phyloP scores from a whole-genome alignment of 2,113 vertebrate genomes.

The Mixornis gularis region DNA sequence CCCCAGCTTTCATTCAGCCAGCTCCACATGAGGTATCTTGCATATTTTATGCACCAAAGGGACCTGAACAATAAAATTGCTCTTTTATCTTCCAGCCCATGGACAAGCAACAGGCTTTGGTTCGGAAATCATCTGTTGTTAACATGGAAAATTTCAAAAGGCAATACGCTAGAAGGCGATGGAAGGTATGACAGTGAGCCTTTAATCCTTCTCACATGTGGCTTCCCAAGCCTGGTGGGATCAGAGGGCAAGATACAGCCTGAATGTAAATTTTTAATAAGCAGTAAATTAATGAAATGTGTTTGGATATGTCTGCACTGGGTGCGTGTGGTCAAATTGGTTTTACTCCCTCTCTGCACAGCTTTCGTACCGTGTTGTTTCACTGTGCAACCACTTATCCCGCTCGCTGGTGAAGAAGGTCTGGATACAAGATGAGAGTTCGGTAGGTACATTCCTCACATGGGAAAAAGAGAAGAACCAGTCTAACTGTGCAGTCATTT shows the following conservation, averaged over 20 bases:
- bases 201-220: neutral
- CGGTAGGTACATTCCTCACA: slow-evolving; percentile 66
- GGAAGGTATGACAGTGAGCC: slow-evolving; percentile 78
- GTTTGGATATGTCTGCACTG: neutral
- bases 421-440: slow-evolving; percentile 56
- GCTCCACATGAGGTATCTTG: neutral
- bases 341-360: slow-evolving; percentile 36
- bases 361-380: slow-evolving; percentile 88
- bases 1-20: neutral
- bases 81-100: slow-evolving; percentile 78
- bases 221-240: neutral
- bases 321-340: neutral
- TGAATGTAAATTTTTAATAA: neutral
- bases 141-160: slow-evolving; percentile 94
- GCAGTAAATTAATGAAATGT: neutral
- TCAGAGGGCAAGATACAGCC: neutral
- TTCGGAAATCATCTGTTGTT: slow-evolving; percentile 85
- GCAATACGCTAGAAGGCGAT: slow-evolving; percentile 85
- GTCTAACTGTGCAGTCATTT: neutral
- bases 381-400: slow-evolving; percentile 90
- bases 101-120: slow-evolving; percentile 85
- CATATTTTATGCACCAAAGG: neutral
- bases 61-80: neutral
- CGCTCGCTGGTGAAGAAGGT: slow-evolving; percentile 83
- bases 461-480: rapidly evolving